These are phyloP conservation scores for Danio albolineatus DNA, from an alignment of 2,797 vertebrate species.

Conservation along the genomic window DNA sequence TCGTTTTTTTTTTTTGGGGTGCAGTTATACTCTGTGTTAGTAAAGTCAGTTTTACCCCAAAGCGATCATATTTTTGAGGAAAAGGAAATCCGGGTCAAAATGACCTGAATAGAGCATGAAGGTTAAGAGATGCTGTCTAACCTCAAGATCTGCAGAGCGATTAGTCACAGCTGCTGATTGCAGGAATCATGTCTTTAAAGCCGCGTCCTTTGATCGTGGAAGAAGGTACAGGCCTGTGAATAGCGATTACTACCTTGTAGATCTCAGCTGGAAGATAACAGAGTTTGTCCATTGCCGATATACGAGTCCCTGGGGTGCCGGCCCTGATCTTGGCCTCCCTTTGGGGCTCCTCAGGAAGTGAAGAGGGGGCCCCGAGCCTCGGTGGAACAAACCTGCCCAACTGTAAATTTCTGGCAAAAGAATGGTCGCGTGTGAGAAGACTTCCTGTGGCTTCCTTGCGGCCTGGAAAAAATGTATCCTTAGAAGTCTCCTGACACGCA, in stretches of 20 bases:
- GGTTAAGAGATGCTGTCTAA: background rate
- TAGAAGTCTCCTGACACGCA: slow-evolving; percentile 79
- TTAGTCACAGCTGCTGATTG: slow-evolving; percentile 48
- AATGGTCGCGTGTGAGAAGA: slow-evolving; percentile 83
- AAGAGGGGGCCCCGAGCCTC: slow-evolving; percentile 67
- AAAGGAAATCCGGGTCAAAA: too few relatives aligned
- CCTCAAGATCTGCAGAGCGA: slow-evolving; percentile 17
- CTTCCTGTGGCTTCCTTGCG: slow-evolving; percentile 79
- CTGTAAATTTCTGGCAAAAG: slow-evolving; percentile 75
- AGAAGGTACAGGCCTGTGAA: slow-evolving; percentile 65
- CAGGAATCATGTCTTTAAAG: slow-evolving; percentile 14
- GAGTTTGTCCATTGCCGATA: slow-evolving; percentile 63
- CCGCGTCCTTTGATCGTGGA: slow-evolving; percentile 55
- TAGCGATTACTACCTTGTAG: slow-evolving; percentile 60
- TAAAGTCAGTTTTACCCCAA: too few relatives aligned
- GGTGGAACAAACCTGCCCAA: slow-evolving; percentile 68
- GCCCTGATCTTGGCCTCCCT: slow-evolving; percentile 70
- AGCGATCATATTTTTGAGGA: too few relatives aligned
- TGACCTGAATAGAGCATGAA: too few relatives aligned
- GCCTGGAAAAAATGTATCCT: slow-evolving; percentile 84
- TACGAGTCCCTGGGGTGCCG: slow-evolving; percentile 57
- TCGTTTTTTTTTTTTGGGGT: too few relatives aligned
- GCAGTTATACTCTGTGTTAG: too few relatives aligned
- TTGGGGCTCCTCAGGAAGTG: slow-evolving; percentile 76
- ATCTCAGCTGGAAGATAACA: slow-evolving; percentile 59